Base-by-base conservation (phyloP, 2,888 invertebrate genomes). In the Anodontia alba region DNA sequence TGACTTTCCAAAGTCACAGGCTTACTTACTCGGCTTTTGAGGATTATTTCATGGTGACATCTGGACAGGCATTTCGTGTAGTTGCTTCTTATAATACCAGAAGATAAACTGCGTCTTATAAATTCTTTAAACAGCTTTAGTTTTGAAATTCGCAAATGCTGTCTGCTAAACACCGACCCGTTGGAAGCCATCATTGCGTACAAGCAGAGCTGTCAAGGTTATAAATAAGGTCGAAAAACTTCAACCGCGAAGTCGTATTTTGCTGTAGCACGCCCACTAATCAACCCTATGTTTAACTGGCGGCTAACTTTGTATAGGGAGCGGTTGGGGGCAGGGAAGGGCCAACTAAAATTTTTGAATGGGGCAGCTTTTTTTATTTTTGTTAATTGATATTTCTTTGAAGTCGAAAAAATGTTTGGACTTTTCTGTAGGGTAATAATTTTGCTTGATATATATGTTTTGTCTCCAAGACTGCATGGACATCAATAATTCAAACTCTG, bases 111-210 rank as follows among this genome's bases (percentile, higher is more conserved):
- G 23, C 33, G 33, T 3, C 20, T 8, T 2, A 62, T 66, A 0
- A 51, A n/a, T 29, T 79, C 75, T 2, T 54, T 75, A 33, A 74
- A 46, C 17, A 0, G 12, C 3, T 31, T 36, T 8, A 79, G 49
- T 31, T 74, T 62, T n/a, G 49, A 15, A 0, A 67, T 51, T 95
- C 96, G 26, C 33, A 15, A 38, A 15, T 72, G 73, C 67, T 79
- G 76, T 83, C 83, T 80, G 83, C 78, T 76, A 73, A 72, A 20
- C 8, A 68, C 72, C 26, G 66, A 72, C 46, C 76, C 54, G 36
- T 73, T 73, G 71, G 80, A 70, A 54, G 83, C 83, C 83, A 83
- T 83, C 26, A 46, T 78, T 54, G 62, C 8, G n/a, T 7, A n/a
- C 36, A 68, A n/a, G 62, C 73, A 80, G 31, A 83, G 83, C 78